Evolutionary conservation across 2,113 vertebrate genomes (phyloP).

Genomic region (Callipepla californica): DNA sequence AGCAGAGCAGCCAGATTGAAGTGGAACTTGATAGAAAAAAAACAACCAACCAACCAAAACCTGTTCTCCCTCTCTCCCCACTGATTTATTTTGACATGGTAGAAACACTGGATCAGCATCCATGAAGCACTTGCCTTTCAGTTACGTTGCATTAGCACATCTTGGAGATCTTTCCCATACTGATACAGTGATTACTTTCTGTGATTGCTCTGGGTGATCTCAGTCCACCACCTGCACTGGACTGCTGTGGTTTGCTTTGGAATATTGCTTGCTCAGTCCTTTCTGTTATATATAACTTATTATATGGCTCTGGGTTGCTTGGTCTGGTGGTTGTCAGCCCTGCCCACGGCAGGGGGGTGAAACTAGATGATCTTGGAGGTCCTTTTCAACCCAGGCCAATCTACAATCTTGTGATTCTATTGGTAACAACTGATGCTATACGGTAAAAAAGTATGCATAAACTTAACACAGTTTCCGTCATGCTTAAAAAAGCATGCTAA

Average conservation of each 20-base stretch:
- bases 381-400: too few species aligned
- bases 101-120: background rate
- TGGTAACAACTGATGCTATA: background rate
- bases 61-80: background rate
- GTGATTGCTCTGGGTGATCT: background rate
- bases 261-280: background rate
- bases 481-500: background rate
- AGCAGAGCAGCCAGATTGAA: background rate
- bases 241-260: background rate
- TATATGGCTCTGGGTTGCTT: background rate
- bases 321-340: too few species aligned
- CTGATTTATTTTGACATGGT: background rate
- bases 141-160: background rate
- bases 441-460: background rate
- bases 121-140: rapidly evolving
- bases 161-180: background rate
- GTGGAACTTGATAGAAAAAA: background rate
- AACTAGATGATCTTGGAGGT: too few species aligned
- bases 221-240: background rate
- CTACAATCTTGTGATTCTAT: too few species aligned
- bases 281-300: background rate
- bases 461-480: background rate
- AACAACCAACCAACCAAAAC: background rate
- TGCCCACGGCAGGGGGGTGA: too few species aligned
- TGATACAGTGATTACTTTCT: background rate